Percentiles rank a stretch among this genome's conserved stretches.
Conservation (phyloP, 1,140 invertebrate genomes). For the Drosophila trapezifrons region DNA sequence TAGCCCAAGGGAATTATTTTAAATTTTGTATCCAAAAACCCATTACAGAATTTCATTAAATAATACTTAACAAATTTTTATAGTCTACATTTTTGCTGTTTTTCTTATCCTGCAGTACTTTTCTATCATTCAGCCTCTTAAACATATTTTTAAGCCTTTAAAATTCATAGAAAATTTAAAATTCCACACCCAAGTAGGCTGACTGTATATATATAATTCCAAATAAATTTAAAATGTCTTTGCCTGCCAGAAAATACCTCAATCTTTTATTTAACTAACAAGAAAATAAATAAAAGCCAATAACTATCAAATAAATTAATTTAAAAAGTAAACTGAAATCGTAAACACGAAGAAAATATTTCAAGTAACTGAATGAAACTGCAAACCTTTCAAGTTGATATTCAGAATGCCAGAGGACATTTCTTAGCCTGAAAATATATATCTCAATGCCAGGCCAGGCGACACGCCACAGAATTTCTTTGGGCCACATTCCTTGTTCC, state of each 20-base stretch:
- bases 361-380: not conserved
- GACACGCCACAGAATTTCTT: not conserved
- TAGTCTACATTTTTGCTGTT: too few relatives aligned
- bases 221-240: not conserved
- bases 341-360: not conserved
- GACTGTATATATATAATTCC: not conserved
- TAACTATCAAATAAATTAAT: not conserved
- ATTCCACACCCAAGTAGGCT: too few relatives aligned
- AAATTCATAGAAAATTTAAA: not conserved
- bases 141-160: not conserved
- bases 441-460: constrained; percentile 25
- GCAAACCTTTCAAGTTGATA: not conserved
- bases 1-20: not conserved
- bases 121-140: too few relatives aligned
- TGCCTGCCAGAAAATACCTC: too few relatives aligned
- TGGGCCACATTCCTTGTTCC: constrained; percentile 23
- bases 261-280: not conserved
- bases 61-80: not conserved
- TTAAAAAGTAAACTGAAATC: too few relatives aligned
- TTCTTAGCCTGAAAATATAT: constrained; percentile 20
- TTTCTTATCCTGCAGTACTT: not conserved
- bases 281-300: not conserved
- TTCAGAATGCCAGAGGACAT: constrained; percentile 5
- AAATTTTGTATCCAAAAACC: not conserved
- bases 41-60: not conserved